These are phyloP conservation scores for Cancer borealis DNA, from an alignment of 2,888 invertebrate species.

Conservation along the genomic window DNA sequence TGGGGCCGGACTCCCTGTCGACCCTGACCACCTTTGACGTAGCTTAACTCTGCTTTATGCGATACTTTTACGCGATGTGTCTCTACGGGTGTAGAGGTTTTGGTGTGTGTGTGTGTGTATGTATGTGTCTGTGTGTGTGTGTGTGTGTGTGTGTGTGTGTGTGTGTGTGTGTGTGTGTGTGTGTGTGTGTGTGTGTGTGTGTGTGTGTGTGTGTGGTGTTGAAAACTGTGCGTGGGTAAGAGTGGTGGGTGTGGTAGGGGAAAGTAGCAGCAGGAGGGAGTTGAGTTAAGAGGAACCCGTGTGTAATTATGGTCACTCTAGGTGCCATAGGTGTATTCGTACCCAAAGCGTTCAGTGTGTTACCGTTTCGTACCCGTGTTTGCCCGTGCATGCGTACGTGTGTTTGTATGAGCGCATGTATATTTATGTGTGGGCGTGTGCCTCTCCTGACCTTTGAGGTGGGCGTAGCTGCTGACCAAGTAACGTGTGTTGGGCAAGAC, in stretches of 20 bases:
- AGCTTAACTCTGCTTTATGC: background rate
- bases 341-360: slow-evolving; percentile 28
- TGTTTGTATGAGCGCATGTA: slow-evolving; percentile 60
- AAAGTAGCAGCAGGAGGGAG: background rate
- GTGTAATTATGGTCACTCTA: slow-evolving; percentile 4
- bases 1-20: background rate
- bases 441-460: slow-evolving; percentile 54
- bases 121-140: background rate
- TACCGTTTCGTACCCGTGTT: slow-evolving; percentile 42
- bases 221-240: slow-evolving; percentile 4
- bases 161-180: background rate
- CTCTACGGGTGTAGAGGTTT: background rate
- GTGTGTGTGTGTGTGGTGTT: slow-evolving; percentile 3
- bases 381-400: slow-evolving; percentile 60
- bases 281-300: background rate
- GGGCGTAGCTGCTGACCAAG: slow-evolving; percentile 62
- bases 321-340: slow-evolving; percentile 37
- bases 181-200: background rate
- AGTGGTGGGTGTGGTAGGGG: background rate
- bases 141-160: background rate
- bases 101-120: background rate
- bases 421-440: slow-evolving; percentile 68
- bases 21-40: background rate
- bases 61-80: background rate
- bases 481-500: slow-evolving; percentile 63